phyloP scores from a whole-genome alignment of 2,888 invertebrate genomes.

The Cantharis rufa region DNA sequence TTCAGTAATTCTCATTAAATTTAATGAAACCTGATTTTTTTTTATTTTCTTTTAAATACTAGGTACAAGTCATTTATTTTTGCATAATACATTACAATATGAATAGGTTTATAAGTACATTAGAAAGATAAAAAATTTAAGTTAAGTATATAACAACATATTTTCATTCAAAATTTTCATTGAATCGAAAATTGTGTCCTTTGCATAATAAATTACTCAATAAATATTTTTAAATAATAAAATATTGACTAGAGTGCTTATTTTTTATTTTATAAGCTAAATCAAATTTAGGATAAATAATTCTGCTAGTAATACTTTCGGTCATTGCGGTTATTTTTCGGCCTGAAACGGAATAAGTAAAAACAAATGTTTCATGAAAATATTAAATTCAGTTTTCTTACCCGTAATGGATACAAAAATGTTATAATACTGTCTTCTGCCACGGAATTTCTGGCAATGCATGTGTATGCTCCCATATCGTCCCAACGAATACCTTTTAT shows the following conservation, averaged over 20 bases:
- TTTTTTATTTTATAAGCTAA: conserved; percentile 1
- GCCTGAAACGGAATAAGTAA: not conserved
- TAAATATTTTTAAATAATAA: not conserved
- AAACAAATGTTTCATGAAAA: too few relatives aligned
- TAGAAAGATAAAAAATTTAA: not conserved
- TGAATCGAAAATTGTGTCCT: not conserved
- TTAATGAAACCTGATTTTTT: not conserved
- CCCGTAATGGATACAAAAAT: conserved; percentile 73
- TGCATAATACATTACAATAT: not conserved
- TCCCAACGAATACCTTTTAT: conserved; percentile 73
- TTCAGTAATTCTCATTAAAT: not conserved
- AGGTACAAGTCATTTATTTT: not conserved
- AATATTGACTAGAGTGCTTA: not conserved
- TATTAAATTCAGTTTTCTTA: too few relatives aligned
- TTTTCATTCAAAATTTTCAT: not conserved
- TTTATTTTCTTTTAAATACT: not conserved
- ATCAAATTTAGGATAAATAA: not conserved
- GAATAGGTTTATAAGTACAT: not conserved
- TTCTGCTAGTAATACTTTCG: not conserved
- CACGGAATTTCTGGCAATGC: conserved; percentile 69
- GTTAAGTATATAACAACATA: not conserved
- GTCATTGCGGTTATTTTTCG: not conserved
- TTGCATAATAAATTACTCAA: not conserved
- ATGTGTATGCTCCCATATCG: conserved; percentile 83
- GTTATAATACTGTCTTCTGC: conserved; percentile 67